Conservation (phyloP, 2,888 invertebrate genomes). For the Polymixis flavicincta region DNA sequence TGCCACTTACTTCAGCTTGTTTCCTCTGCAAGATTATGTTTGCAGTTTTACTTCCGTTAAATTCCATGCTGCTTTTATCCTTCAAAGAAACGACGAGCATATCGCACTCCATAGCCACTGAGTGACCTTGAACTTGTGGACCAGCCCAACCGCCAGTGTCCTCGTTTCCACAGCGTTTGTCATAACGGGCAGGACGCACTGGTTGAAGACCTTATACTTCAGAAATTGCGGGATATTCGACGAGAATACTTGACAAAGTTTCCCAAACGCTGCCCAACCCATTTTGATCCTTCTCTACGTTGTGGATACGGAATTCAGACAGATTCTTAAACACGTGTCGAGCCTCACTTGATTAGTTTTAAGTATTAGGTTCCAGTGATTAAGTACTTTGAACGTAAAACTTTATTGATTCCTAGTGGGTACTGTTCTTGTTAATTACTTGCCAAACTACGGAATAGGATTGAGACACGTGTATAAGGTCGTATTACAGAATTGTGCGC, state of each 20-base stretch:
- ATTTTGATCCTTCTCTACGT: background rate
- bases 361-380: background rate
- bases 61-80: too few species aligned
- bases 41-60: too few species aligned
- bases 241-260: background rate
- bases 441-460: background rate
- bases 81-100: too few species aligned
- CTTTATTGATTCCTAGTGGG: background rate
- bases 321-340: background rate
- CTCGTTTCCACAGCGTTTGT: background rate
- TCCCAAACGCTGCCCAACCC: background rate
- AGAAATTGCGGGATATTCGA: background rate
- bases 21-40: too few species aligned
- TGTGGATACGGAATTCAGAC: too few species aligned
- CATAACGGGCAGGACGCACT: background rate
- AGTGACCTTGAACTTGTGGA: background rate
- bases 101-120: background rate
- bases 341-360: background rate
- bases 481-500: background rate
- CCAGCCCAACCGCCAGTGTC: too few species aligned
- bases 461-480: slow-evolving; percentile 1
- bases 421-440: background rate
- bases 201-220: background rate
- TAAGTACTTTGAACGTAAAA: background rate
- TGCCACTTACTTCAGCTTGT: too few species aligned